phyloP scores from a whole-genome alignment of 2,113 vertebrate genomes.

The Tachycineta bicolor region DNA sequence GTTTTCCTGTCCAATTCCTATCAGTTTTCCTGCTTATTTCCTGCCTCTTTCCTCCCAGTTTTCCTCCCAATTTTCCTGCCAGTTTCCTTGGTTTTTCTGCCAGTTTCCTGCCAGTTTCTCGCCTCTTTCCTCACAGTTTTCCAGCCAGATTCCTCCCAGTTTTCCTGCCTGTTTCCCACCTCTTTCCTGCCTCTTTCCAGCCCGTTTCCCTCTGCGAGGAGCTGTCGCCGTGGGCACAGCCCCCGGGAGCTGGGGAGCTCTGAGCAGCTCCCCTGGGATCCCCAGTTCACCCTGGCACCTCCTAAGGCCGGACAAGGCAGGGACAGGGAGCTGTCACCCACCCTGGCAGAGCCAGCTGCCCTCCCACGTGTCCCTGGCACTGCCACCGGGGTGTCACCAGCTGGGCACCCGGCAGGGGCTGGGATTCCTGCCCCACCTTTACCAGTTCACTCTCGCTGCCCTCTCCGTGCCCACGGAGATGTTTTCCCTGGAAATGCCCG shows the following conservation, averaged over 20 bases:
- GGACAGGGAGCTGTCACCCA: not conserved
- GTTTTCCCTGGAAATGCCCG: not conserved
- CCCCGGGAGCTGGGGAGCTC: not conserved
- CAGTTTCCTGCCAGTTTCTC: not conserved
- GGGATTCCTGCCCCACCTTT: not conserved
- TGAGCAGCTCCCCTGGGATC: not conserved
- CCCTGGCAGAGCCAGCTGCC: not conserved
- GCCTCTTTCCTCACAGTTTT: not conserved
- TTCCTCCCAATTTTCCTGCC: not conserved
- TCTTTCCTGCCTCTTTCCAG: accelerated
- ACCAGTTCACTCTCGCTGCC: not conserved
- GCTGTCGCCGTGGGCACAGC: not conserved
- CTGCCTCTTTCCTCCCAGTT: not conserved
- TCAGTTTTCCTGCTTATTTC: not conserved
- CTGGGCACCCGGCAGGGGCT: not conserved
- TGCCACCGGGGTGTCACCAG: not conserved
- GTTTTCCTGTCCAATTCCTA: not conserved
- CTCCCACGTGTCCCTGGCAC: not conserved
- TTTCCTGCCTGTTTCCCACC: not conserved
- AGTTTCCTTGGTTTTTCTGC: no score
- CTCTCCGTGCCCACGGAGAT: not conserved
- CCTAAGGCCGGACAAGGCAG: not conserved
- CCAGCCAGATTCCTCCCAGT: accelerated
- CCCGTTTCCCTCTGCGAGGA: not conserved
- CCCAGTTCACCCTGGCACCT: not conserved